A percentile compares a stretch with the other conserved stretches of the same genome.
phyloP scores from a whole-genome alignment of 53 echinoderm and acorn worm genomes.

The Temnopleurus reevesii region DNA sequence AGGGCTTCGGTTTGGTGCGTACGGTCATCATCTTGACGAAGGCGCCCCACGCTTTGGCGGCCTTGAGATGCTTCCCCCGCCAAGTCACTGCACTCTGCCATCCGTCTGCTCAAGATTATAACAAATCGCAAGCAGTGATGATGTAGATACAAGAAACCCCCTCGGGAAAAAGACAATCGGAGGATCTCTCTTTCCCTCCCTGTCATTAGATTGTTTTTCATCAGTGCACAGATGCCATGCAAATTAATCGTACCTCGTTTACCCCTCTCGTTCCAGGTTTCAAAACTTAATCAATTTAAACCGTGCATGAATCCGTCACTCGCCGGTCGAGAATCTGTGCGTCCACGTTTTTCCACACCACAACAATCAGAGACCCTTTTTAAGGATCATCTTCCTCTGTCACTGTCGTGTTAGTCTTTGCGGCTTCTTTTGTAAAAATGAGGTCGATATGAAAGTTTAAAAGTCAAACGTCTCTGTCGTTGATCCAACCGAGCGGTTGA shows the following conservation, averaged over 20 bases:
- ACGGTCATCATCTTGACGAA: background rate
- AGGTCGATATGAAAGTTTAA: slow-evolving; percentile 11
- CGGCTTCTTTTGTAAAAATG: background rate
- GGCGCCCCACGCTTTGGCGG: background rate
- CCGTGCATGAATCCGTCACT: background rate
- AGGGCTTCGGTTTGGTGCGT: background rate
- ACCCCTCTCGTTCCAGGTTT: background rate
- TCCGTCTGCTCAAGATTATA: background rate
- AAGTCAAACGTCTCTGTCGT: slow-evolving; percentile 36
- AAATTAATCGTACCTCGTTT: slow-evolving; percentile 37
- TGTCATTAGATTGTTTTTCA: slow-evolving; percentile 16
- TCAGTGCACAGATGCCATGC: background rate
- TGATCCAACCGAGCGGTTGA: background rate
- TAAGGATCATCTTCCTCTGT: background rate
- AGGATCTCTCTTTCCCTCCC: background rate
- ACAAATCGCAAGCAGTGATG: background rate
- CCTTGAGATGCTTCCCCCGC: background rate
- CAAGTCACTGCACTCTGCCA: background rate
- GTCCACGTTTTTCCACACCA: background rate
- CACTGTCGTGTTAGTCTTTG: background rate
- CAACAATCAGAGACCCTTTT: background rate
- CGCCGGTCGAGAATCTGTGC: background rate
- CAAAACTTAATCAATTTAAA: slow-evolving; percentile 1
- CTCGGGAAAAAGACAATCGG: background rate
- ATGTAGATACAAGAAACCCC: background rate